Conservation (phyloP, 2,113 vertebrate genomes). For the Melanocharis versteri region DNA sequence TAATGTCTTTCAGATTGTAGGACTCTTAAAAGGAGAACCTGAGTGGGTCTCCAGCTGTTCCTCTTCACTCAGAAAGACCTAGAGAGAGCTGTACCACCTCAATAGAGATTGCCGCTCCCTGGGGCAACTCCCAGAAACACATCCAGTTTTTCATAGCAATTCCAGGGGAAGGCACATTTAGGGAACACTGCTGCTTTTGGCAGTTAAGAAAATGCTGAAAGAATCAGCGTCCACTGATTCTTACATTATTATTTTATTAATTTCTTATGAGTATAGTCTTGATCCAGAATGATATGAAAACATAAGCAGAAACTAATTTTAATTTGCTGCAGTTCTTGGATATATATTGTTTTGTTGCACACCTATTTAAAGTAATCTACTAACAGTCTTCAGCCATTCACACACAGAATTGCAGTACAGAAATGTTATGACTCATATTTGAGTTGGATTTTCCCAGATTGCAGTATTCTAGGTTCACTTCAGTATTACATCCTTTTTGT, state of each 20-base stretch:
- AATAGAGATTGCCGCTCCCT: neutral
- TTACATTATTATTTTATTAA: neutral
- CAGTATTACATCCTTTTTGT: neutral
- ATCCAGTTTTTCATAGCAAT: rapidly evolving
- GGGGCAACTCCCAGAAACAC: neutral
- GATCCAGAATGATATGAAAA: neutral
- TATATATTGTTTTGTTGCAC: neutral
- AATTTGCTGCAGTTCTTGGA: neutral
- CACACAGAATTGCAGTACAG: neutral
- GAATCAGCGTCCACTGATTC: neutral
- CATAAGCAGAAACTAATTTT: neutral
- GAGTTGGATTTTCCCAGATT: neutral
- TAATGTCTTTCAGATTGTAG: neutral
- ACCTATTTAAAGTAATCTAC: neutral
- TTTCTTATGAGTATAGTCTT: neutral
- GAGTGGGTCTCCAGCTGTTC: neutral
- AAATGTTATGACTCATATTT: neutral
- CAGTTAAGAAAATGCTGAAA: neutral
- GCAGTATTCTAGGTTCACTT: neutral
- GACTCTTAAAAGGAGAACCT: neutral
- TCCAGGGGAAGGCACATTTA: neutral
- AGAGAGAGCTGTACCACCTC: too few species aligned
- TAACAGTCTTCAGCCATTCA: neutral
- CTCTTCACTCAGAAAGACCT: neutral
- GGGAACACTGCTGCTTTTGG: neutral